Evolutionary conservation across 1,140 invertebrate genomes (phyloP), one percentile per base, ranked within the genome.

Genomic region (Drosophila funebris): DNA sequence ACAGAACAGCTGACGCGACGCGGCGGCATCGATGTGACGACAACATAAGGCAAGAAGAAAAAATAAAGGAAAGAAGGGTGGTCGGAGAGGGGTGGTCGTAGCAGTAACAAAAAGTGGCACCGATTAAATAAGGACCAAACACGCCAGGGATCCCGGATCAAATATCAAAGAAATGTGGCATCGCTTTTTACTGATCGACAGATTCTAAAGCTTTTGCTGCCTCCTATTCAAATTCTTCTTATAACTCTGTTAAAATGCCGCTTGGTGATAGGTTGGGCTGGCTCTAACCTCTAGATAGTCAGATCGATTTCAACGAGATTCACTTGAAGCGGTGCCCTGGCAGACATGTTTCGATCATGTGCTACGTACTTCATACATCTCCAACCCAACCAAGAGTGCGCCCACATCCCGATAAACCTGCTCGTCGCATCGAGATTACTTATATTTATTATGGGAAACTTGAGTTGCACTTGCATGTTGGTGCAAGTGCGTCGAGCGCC

Each of bases 1-100:
- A 76, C 70, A 68, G 70, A 76, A 76, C 74, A 76, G 74, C 74
- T 76, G 74, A 76, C 57, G 41, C 56, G 13, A 64, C 33, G 53
- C 36, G 9, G 36, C 18, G 22, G 53, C 54, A 43, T 27, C 53
- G 36, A 27, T 11, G 24, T 6, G 24, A 27, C 24, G 24, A 27
- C 24, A 54, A 54, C 53, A 36, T 36, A 22, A 67, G 52, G 9
- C 24, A 27, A 37, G n/a, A n/a, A n/a, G n/a, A 18, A 0, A 11
- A 7, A 13, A 3, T 9, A 33, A 6, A 6, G 33, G 37, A 24
- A n/a, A n/a, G n/a, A n/a, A n/a, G n/a, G 22, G 4, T 0, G 16
- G 18, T 0, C 14, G 18, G 0, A 6, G 43, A n/a, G 22, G 20
- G 3, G 43, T 22, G 3, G 11, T 7, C 1, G n/a, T 2, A 24